Evolutionary conservation across 2,113 vertebrate genomes (phyloP).

Genomic region (Thermophis baileyi): DNA sequence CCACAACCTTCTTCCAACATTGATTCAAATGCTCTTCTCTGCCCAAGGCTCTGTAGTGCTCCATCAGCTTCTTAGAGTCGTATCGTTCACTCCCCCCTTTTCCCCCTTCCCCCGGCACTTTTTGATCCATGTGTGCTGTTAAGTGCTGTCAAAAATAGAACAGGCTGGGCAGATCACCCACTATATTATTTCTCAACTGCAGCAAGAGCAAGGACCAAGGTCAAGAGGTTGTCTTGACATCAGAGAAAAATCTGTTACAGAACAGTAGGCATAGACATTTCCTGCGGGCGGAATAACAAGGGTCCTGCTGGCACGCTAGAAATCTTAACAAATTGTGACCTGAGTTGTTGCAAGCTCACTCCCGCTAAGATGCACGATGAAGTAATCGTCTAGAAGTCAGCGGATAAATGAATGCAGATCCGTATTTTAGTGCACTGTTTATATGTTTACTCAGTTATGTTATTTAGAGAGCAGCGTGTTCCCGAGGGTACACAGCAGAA

Average conservation of each 20-base stretch:
- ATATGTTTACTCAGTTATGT: background rate
- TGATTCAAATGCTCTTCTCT: background rate
- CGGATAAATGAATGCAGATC: background rate
- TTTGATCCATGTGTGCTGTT: accelerated
- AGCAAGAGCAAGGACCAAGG: conserved; percentile 28
- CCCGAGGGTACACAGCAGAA: background rate
- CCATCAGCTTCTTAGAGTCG: background rate
- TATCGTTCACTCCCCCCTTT: background rate
- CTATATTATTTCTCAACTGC: background rate
- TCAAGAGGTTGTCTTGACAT: background rate
- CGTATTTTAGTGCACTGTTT: background rate
- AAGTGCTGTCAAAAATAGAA: conserved; percentile 15
- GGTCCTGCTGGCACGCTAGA: background rate
- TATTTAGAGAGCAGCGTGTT: background rate
- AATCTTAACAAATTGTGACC: background rate
- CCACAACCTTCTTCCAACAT: background rate
- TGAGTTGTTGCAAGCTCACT: background rate
- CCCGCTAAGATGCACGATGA: background rate
- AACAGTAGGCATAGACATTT: background rate
- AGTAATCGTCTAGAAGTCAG: background rate
- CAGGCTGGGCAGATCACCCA: background rate
- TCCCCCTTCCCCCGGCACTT: background rate
- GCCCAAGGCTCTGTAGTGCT: background rate
- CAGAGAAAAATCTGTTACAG: background rate
- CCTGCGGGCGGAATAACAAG: background rate